Conservation (phyloP, 2,797 vertebrate genomes). For the Enteromius viviparus region DNA sequence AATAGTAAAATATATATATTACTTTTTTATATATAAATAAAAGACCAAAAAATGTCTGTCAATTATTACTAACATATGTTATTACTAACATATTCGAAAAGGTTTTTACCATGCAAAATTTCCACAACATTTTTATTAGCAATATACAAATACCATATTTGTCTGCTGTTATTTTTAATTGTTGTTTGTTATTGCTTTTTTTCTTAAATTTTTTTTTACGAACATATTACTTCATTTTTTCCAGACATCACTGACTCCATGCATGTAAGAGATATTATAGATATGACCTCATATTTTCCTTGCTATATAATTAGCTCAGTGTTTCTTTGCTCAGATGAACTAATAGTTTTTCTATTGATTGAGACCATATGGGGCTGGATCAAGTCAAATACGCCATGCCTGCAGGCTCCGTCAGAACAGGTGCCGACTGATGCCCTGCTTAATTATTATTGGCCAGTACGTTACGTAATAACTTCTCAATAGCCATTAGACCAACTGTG, state of each 20-base stretch:
- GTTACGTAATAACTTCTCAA: constrained; percentile 67
- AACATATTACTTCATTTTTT: no score
- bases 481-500: constrained; percentile 65
- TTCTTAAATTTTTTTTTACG: background rate
- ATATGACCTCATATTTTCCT: background rate
- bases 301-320: background rate
- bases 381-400: constrained; percentile 29
- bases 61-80: no score
- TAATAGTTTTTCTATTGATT: background rate
- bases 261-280: background rate
- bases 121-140: background rate
- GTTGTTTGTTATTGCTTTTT: background rate
- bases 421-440: constrained; percentile 52
- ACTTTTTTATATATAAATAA: no score
- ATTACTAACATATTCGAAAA: no score
- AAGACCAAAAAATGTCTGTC: no score
- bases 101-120: background rate
- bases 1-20: background rate
- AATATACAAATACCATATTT: background rate
- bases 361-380: constrained; percentile 17
- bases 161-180: background rate
- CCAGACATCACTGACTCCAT: background rate
- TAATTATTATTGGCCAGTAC: constrained; percentile 65
- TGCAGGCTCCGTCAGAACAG: constrained; percentile 46
- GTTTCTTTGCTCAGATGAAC: constrained; percentile 1